Percentiles rank a stretch among this genome's conserved stretches.
Conservation (phyloP, 2,113 vertebrate species). For the Indicator maculatus region DNA sequence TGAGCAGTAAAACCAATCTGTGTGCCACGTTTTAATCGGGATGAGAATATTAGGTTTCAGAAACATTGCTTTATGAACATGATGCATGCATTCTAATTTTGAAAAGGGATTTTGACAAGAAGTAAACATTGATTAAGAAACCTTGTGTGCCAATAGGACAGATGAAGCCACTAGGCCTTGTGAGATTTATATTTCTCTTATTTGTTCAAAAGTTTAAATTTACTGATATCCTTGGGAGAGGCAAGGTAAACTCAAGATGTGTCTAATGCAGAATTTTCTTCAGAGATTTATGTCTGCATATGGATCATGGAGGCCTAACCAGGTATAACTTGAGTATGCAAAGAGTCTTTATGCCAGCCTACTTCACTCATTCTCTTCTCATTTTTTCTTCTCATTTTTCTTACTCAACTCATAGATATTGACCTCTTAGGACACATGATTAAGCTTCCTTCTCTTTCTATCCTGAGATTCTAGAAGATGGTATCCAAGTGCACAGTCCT, state of each 20-base stretch:
- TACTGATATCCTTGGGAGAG: background rate
- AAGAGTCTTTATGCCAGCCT: background rate
- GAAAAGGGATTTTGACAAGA: background rate
- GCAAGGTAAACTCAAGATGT: background rate
- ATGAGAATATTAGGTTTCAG: constrained; percentile 12
- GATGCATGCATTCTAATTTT: background rate
- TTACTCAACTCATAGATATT: background rate
- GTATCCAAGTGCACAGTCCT: background rate
- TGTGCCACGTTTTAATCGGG: constrained; percentile 49
- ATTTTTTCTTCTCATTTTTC: background rate
- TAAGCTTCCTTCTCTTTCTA: background rate
- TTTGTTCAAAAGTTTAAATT: background rate
- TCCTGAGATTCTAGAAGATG: background rate
- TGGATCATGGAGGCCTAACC: background rate
- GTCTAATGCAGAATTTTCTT: background rate
- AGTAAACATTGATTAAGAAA: background rate
- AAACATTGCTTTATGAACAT: background rate
- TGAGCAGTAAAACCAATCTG: constrained; percentile 52
- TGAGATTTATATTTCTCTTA: background rate
- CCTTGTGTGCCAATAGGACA: background rate
- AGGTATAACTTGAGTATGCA: rapidly evolving
- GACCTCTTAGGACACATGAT: background rate
- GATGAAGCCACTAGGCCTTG: background rate
- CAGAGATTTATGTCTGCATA: background rate
- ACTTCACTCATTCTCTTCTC: background rate